Evolutionary conservation across 2,888 invertebrate species (phyloP), one percentile per base, ranked within the genome.

Genomic region (Hirtodrosophila confusa): DNA sequence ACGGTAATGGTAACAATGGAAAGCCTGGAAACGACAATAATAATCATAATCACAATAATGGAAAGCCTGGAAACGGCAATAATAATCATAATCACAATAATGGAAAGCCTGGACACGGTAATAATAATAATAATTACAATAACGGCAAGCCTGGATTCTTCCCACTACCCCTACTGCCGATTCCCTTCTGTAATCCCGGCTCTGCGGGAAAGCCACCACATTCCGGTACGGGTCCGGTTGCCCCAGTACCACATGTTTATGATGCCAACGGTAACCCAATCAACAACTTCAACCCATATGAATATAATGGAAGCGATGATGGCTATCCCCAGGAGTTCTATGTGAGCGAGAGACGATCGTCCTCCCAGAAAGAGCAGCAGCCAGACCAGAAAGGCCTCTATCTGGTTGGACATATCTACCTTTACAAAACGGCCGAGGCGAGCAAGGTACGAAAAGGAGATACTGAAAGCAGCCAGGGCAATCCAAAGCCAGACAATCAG

Each of bases 121-220:
- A 7, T 9, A 7, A 9, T 31, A 4, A 7, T 31, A 6, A 4
- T 31, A 7, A 9, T 27, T 27, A 4, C 27, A 5, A 27, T 27
- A 23, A 36, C 35, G 39, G n/a, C 4, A 47, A 47, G 11, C 72
- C 72, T 9, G 55, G 9, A 3, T 56, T n/a, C 8, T 45, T 50
- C 1, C 41, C 61, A 0, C 37, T 73, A 2, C 82, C 85, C 0
- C 36, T 78, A 50, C 48, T 76, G 49, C 79, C 79, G 0, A 83
- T 83, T 47, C 79, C 79, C 23, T 80, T 77, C 17, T 71, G 58
- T n/a, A 62, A 75, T 6, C 61, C 62, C 3, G 8, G 11, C 0
- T 11, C 1, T 7, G 27, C 8, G 1, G 39, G 47, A 40, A 10
- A 58, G 48, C 31, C 47, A 44, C 0, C 43, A 54, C 53, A 29